Percentiles rank a stretch among this genome's conserved stretches.
These are phyloP conservation scores for Crax fasciolata DNA, from an alignment of 2,797 vertebrate species.

Conservation along the genomic window DNA sequence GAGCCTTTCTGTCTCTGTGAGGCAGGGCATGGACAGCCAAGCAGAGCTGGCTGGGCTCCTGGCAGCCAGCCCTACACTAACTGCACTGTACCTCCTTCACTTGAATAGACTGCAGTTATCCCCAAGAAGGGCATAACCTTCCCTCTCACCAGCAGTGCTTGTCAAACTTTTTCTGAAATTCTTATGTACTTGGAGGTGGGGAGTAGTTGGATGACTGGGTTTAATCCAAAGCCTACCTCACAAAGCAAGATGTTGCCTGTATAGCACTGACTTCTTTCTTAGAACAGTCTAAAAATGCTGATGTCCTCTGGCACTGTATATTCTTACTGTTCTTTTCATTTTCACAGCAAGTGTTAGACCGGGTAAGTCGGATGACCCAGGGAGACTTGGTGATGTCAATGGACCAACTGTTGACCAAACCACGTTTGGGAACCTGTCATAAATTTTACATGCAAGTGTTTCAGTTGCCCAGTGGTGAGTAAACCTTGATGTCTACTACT, in stretches of 20 bases:
- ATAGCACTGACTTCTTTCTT: background rate
- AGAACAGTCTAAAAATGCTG: background rate
- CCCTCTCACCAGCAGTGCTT: background rate
- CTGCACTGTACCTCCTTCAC: background rate
- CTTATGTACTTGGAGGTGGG: background rate
- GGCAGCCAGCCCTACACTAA: background rate
- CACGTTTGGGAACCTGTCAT: slow-evolving; percentile 95
- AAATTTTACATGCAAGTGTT: slow-evolving; percentile 98
- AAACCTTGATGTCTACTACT: background rate
- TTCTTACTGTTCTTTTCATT: slow-evolving; percentile 41
- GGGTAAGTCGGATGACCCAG: slow-evolving; percentile 96
- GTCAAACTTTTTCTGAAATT: background rate
- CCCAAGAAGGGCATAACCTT: background rate
- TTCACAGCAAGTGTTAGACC: slow-evolving; percentile 95
- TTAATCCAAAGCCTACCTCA: background rate
- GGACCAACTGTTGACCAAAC: slow-evolving; percentile 98
- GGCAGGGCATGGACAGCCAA: background rate
- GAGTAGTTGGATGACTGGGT: background rate
- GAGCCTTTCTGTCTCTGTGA: background rate
- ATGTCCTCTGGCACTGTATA: background rate
- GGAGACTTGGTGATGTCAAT: slow-evolving; percentile 99
- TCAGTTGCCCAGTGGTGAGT: slow-evolving; percentile 92
- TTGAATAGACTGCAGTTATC: background rate
- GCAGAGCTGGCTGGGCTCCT: background rate
- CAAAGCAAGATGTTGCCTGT: background rate